phyloP scores from a whole-genome alignment of 1,140 invertebrate genomes.

The Trachymyrmex cornetzi region DNA sequence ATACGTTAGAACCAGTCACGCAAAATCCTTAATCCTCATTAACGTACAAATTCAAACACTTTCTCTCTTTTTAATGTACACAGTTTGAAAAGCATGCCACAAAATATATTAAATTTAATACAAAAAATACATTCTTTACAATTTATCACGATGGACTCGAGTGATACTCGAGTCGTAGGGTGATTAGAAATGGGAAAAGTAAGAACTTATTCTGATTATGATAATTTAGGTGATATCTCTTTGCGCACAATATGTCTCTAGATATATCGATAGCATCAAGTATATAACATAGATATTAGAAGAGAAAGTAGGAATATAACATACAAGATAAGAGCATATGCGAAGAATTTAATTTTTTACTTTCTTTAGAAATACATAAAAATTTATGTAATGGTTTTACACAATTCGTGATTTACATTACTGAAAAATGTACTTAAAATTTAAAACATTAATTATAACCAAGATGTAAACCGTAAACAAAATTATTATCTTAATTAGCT shows the following conservation, averaged over 20 bases:
- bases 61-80: conserved; percentile 60
- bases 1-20: conserved; percentile 51
- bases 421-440: neutral
- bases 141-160: conserved; percentile 14
- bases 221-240: neutral
- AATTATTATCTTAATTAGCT: neutral
- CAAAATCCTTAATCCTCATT: conserved; percentile 50
- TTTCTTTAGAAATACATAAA: neutral
- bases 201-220: conserved; percentile 30
- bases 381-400: neutral
- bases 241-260: neutral
- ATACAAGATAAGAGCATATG: neutral
- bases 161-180: neutral
- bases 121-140: conserved; percentile 42
- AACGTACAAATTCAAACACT: conserved; percentile 25
- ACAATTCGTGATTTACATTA: neutral
- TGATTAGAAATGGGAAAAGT: conserved; percentile 10
- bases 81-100: conserved; percentile 28
- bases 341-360: neutral
- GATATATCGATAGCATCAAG: conserved; percentile 5
- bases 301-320: conserved; percentile 25
- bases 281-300: conserved; percentile 1
- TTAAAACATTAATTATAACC: neutral
- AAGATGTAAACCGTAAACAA: neutral
- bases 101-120: conserved; percentile 53